Evolutionary conservation across 2,888 invertebrate genomes (phyloP), one percentile per base, ranked within the genome.

Genomic region (Branchellion lobata): DNA sequence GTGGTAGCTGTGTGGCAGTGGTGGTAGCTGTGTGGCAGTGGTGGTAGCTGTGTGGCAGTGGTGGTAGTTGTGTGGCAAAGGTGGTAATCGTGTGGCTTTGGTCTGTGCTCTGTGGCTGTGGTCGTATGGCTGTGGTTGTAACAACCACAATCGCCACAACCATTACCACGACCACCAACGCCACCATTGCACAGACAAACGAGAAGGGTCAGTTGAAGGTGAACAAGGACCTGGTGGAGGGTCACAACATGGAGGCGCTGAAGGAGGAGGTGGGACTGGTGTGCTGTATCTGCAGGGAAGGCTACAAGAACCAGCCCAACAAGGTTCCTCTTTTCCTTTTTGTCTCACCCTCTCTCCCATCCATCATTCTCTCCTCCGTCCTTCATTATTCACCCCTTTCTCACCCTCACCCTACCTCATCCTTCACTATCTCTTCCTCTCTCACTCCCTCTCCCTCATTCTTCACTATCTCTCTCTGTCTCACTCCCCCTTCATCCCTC

Each of bases 251-350:
- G 89, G 96, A 96, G 86, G 96, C 96, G 86, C 89, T 97, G 79
- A 94, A 94, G 5, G 96, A 98, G 87, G 98, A 98, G 88, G 93
- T 94, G 0, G 98, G 97, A 29, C 90, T 96, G 76, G 93, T 95
- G 0, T 98, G 98, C 89, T 96, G 96, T 85, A 98, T 98, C 86
- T 98, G 98, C 86, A 92, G 96, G 65, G 98, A 98, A 89, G 97
- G 97, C 0, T 98, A 98, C 89, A 93, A 94, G 87, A 96, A 95
- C 83, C 87, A 88, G 82, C 87, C 88, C 24, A 85, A 85, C 81
- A 88, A 88, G 85, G 88, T 87, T 81, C 75, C 78, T 24, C 21
- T 24, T n/a, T n/a, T n/a, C n/a, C n/a, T n/a, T n/a, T n/a, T n/a
- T n/a, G n/a, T n/a, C 1, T 18, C 36, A n/a, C 51, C 36, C 34